A percentile compares a stretch with the other conserved stretches of the same genome.
Evolutionary conservation across 1,140 invertebrate genomes (phyloP).

Genomic region (Achatina immaculata): DNA sequence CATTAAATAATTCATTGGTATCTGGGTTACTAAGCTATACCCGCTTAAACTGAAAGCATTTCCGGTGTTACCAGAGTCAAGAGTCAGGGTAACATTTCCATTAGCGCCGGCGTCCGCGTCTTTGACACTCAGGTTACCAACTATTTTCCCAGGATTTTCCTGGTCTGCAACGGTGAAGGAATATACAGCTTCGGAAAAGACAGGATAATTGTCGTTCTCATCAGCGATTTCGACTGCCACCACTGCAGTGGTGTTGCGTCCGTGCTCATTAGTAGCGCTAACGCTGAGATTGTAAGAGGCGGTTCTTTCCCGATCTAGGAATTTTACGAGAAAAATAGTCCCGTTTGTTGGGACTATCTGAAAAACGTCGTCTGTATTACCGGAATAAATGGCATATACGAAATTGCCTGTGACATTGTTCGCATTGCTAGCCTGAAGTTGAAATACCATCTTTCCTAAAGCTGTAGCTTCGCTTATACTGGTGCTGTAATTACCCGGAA

Average conservation of each 20-base stretch:
- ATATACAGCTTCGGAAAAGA: background rate
- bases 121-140: background rate
- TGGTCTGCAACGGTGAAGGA: background rate
- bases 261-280: background rate
- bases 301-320: constrained; percentile 24
- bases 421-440: background rate
- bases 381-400: background rate
- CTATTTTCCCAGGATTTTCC: background rate
- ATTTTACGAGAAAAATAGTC: background rate
- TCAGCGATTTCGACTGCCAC: constrained; percentile 15
- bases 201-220: constrained; percentile 25
- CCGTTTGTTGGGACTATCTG: constrained; percentile 6
- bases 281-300: background rate
- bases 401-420: background rate
- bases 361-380: constrained; percentile 21
- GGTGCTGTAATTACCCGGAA: background rate
- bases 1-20: background rate
- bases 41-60: background rate
- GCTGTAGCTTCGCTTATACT: background rate
- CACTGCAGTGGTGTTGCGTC: background rate
- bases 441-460: constrained; percentile 4
- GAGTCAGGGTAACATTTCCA: background rate
- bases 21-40: background rate
- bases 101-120: constrained; percentile 21
- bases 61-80: background rate